phyloP scores from a whole-genome alignment of 2,797 vertebrate species.

The Yasuhikotakia modesta region DNA sequence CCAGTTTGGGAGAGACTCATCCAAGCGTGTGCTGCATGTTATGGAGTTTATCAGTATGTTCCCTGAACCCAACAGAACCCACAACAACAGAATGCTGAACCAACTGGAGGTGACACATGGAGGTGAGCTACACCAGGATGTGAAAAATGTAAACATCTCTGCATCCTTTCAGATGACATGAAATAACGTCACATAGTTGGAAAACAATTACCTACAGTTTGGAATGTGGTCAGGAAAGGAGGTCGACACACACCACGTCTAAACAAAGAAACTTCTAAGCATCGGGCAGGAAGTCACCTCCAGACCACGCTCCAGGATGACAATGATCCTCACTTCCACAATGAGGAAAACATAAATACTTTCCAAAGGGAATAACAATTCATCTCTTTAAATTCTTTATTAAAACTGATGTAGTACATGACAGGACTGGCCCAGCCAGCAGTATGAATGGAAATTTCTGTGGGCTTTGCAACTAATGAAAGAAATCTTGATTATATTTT shows the following conservation, averaged over 20 bases:
- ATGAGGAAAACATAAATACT: constrained; percentile 20
- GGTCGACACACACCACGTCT: constrained; percentile 8
- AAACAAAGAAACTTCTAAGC: constrained; percentile 10
- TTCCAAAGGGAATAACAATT: constrained; percentile 17
- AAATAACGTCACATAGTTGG: not conserved
- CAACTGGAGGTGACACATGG: too few relatives aligned
- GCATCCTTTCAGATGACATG: too few relatives aligned
- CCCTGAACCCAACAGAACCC: too few relatives aligned
- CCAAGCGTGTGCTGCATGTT: too few relatives aligned
- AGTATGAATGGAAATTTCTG: not conserved
- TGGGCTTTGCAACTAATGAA: not conserved
- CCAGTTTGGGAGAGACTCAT: too few relatives aligned
- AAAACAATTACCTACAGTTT: not conserved
- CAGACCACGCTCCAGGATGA: constrained; percentile 8
- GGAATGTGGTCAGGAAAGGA: constrained; percentile 13
- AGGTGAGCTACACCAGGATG: constrained; percentile 34
- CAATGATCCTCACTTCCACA: constrained; percentile 19
- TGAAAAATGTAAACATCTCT: constrained; percentile 1
- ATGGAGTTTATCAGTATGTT: too few relatives aligned
- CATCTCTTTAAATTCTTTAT: not conserved
- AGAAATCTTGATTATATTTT: constrained; percentile 5
- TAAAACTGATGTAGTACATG: not conserved
- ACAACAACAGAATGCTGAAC: too few relatives aligned
- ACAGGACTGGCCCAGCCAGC: not conserved
- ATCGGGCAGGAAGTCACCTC: constrained; percentile 25